Conservation (phyloP, 2,888 invertebrate species). For the Herminia tarsipennalis region DNA sequence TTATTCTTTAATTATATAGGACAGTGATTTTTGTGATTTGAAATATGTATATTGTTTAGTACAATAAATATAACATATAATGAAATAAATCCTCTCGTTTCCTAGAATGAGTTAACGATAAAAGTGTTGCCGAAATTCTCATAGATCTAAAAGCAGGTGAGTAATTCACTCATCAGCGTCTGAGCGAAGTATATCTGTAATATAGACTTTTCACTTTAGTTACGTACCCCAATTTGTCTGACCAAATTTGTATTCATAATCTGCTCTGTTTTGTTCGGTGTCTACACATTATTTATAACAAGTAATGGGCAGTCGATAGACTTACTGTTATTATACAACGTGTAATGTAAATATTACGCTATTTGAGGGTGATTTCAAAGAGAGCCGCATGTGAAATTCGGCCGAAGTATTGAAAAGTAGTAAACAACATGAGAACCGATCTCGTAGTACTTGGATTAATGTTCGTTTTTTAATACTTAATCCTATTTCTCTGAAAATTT, state of each 20-base stretch:
- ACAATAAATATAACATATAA: no score
- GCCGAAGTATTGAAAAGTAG: constrained; percentile 67
- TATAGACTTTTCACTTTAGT: constrained; percentile 21
- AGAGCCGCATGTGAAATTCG: constrained; percentile 65
- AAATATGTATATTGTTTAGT: no score
- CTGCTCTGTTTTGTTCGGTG: constrained; percentile 70
- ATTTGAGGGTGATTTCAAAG: constrained; percentile 71
- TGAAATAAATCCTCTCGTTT: no score
- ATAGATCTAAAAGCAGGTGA: background rate
- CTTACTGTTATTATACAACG: constrained; percentile 70
- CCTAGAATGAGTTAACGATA: no score
- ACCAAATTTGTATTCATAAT: constrained; percentile 50
- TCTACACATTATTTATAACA: constrained; percentile 60
- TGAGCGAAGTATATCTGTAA: constrained; percentile 8
- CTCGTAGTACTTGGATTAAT: constrained; percentile 50
- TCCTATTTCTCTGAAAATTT: no score
- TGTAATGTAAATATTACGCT: constrained; percentile 72
- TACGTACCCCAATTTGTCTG: constrained; percentile 33
- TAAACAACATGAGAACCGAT: constrained; percentile 63
- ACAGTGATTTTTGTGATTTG: no score
- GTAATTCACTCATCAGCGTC: constrained; percentile 3
- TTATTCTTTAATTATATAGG: no score
- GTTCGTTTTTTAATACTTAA: no score
- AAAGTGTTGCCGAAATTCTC: background rate
- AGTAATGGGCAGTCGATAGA: constrained; percentile 75